Evolutionary conservation across 2,113 vertebrate species (phyloP).

Genomic region (Oryzias javanicus): DNA sequence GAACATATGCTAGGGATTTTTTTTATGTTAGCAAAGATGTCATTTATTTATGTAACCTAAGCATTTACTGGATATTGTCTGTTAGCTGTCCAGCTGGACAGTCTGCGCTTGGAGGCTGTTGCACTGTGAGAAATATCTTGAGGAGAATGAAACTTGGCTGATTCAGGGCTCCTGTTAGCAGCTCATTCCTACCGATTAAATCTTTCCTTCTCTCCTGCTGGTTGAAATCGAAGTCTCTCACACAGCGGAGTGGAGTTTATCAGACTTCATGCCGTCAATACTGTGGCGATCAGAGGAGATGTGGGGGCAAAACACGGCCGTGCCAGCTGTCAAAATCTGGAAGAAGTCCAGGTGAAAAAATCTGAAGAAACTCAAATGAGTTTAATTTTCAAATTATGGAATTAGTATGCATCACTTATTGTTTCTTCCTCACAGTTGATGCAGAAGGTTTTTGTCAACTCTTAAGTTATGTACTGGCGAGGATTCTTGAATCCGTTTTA

Average conservation of each 20-base stretch:
- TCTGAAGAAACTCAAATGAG: not conserved
- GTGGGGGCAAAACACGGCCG: not conserved
- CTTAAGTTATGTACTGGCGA: too few relatives aligned
- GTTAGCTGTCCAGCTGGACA: not conserved
- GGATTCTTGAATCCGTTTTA: too few relatives aligned
- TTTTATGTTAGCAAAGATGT: not conserved
- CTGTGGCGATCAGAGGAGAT: conserved; percentile 5
- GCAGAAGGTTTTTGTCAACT: too few relatives aligned
- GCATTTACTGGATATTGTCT: not conserved
- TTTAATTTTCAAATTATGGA: conserved; percentile 1
- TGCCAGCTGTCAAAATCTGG: conserved; percentile 18
- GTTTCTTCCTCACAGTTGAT: too few relatives aligned
- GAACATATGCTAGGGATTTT: not conserved
- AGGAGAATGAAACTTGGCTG: conserved; percentile 9
- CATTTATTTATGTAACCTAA: conserved; percentile 21
- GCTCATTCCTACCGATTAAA: conserved; percentile 31
- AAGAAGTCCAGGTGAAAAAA: not conserved
- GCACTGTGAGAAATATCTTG: not conserved
- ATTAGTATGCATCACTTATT: not conserved
- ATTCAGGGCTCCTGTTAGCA: conserved; percentile 9
- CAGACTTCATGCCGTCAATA: conserved; percentile 36
- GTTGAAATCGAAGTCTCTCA: conserved; percentile 12
- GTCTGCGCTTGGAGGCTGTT: not conserved
- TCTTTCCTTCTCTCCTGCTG: conserved; percentile 19
- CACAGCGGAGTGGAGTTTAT: conserved; percentile 12